A percentile compares a stretch with the other conserved stretches of the same genome.
phyloP scores from a whole-genome alignment of 1,140 invertebrate species.

The Bombus ignitus region DNA sequence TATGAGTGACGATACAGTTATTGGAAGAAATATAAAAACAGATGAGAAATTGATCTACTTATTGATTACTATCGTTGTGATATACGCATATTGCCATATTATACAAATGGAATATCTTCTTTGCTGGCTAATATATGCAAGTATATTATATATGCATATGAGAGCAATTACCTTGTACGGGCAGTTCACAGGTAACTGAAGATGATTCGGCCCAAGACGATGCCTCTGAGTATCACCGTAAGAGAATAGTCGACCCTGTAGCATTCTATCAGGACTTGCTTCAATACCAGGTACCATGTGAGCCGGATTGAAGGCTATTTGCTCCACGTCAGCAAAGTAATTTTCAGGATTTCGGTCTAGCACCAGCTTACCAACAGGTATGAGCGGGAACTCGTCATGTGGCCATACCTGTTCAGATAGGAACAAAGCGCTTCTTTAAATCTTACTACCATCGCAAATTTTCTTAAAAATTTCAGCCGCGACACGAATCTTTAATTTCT shows the following conservation, averaged over 20 bases:
- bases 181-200: conserved; percentile 97
- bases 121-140: not conserved
- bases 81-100: not conserved
- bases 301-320: conserved; percentile 96
- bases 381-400: conserved; percentile 94
- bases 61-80: too few relatives aligned
- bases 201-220: conserved; percentile 95
- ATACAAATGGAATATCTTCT: not conserved
- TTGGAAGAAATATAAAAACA: not conserved
- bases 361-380: conserved; percentile 95
- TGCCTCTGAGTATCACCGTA: conserved; percentile 98
- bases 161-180: conserved; percentile 86
- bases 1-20: not conserved
- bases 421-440: not conserved
- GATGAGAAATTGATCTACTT: not conserved
- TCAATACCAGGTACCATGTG: conserved; percentile 96
- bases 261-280: conserved; percentile 96
- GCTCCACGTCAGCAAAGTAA: conserved; percentile 97
- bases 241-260: conserved; percentile 96
- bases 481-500: not conserved
- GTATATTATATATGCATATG: not conserved
- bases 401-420: conserved; percentile 89
- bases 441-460: not conserved
- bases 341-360: conserved; percentile 95
- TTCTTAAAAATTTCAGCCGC: not conserved